Percentiles rank a stretch among this genome's conserved stretches.
Evolutionary conservation across 2,113 vertebrate genomes (phyloP).

Genomic region (Saguinus imperator): DNA sequence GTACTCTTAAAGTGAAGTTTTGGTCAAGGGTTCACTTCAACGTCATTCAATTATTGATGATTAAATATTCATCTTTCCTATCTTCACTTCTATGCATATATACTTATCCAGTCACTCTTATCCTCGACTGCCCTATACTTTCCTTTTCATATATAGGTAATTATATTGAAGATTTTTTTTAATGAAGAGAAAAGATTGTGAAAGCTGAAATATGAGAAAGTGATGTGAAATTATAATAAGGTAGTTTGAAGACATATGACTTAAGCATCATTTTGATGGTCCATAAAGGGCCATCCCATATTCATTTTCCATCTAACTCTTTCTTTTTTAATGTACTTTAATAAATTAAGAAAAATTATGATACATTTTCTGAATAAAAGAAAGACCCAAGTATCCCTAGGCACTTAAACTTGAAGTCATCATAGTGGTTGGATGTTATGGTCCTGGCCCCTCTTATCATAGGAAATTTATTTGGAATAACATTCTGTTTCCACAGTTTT

Average conservation of each 20-base stretch:
- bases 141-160: background rate
- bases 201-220: background rate
- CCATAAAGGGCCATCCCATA: background rate
- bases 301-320: background rate
- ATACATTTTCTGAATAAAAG: background rate
- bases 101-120: background rate
- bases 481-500: conserved; percentile 52
- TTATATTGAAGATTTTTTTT: background rate
- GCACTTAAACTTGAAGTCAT: background rate
- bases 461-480: conserved; percentile 41
- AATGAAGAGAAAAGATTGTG: background rate
- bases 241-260: background rate
- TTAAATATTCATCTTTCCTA: background rate
- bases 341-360: background rate
- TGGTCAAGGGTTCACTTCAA: background rate
- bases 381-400: background rate
- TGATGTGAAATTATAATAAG: background rate
- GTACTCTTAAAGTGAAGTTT: background rate
- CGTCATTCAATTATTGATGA: background rate
- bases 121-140: background rate
- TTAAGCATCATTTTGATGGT: background rate
- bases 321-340: background rate
- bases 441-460: background rate
- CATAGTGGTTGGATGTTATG: background rate
- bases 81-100: background rate